Evolutionary conservation across 2,113 vertebrate species (phyloP), one percentile per base, ranked within the genome.

Genomic region (Neolamprologus toae): DNA sequence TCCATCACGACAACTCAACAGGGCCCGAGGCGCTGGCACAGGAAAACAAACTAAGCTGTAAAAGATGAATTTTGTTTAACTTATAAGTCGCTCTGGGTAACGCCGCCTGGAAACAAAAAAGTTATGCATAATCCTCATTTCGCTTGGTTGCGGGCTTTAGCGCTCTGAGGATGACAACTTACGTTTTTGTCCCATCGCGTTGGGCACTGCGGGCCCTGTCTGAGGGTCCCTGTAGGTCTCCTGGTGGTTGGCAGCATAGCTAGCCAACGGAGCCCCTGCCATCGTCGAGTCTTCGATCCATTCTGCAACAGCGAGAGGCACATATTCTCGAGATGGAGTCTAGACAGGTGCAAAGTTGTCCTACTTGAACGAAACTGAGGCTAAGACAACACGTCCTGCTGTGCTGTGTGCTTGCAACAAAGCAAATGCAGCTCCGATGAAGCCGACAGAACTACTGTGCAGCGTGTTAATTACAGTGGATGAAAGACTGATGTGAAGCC

Each of bases 211-310:
- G 45, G 97, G 96, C 53, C 89, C 93, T 5, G 92, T 92, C 88
- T 90, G 96, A 63, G 97, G 96, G 90, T 99, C 98, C 95, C 98
- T 97, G 97, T 95, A 97, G 85, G 97, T 96, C 95, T 99, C 98
- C 89, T 97, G 97, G 92, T 97, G 98, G 96, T 97, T 98, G 89
- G 97, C 90, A 92, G 97, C 95, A 82, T 97, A 98, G 94, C 93
- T 97, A 94, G 97, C 94, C 91, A 97, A 94, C 9, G 98, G 97
- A 88, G 97, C 96, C 82, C 97, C 97, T 68, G 98, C 94, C 91
- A 97, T 96, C 21, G 97, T 94, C 17, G 97, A 97, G 76, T 98
- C 98, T 95, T 98, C 98, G 83, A 98, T 97, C 99, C 99, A 99
- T 94, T 99, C 99, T 99, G 93, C 59, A 96, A 96, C 86, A 93